These are phyloP conservation scores for Hirtodrosophila trivittata DNA, from an alignment of 2,888 invertebrate species.

Conservation along the genomic window DNA sequence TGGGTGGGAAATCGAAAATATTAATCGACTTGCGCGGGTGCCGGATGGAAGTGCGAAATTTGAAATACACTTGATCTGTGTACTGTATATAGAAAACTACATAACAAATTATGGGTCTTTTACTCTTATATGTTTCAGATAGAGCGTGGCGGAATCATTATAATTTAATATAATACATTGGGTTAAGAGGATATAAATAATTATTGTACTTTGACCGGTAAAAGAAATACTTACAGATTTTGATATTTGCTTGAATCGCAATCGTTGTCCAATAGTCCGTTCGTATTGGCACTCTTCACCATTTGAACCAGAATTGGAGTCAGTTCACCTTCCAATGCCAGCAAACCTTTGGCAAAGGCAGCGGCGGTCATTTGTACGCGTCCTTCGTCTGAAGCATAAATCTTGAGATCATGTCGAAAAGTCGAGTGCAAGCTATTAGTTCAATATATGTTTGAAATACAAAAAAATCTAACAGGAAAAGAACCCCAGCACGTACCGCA, in stretches of 20 bases:
- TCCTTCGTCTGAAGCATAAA: constrained; percentile 99
- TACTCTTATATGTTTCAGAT: too few species aligned
- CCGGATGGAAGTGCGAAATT: too few species aligned
- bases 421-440: constrained; percentile 93
- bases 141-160: too few species aligned
- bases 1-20: too few species aligned
- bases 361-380: constrained; percentile 99
- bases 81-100: too few species aligned
- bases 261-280: constrained; percentile 98
- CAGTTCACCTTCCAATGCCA: constrained; percentile 98
- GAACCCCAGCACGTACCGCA: constrained; percentile 85
- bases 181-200: too few species aligned
- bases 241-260: constrained; percentile 98
- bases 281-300: constrained; percentile 99
- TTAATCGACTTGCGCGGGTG: too few species aligned
- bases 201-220: too few species aligned
- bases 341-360: constrained; percentile 98
- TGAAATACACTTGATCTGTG: too few species aligned
- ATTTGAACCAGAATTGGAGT: constrained; percentile 99
- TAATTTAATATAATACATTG: too few species aligned
- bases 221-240: constrained; percentile 93
- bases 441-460: background rate
- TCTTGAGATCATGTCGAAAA: constrained; percentile 99
- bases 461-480: background rate
- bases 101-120: too few species aligned